Percentiles rank a stretch among this genome's conserved stretches.
These are phyloP conservation scores for Pristionchus entomophagus DNA, from an alignment of 2,888 invertebrate species.

Conservation along the genomic window DNA sequence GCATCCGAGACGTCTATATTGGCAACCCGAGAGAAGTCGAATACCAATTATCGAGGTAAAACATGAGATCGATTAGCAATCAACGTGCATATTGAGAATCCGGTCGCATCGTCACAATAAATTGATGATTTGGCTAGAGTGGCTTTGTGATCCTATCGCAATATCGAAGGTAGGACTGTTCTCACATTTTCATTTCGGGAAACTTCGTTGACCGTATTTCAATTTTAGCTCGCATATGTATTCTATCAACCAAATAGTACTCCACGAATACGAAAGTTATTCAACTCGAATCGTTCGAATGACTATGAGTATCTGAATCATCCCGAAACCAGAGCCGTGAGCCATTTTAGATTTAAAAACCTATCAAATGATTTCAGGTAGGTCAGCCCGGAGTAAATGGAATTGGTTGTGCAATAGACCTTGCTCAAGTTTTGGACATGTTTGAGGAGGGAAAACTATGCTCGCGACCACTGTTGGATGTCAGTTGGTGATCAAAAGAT, in stretches of 20 bases:
- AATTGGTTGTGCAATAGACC: background rate
- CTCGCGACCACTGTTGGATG: background rate
- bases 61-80: background rate
- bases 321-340: background rate
- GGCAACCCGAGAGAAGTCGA: background rate
- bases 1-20: background rate
- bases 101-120: background rate
- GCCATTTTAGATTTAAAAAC: background rate
- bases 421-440: background rate
- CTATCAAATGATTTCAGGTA: background rate
- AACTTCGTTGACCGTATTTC: background rate
- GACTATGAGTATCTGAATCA: background rate
- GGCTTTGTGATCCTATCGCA: background rate
- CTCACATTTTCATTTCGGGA: too few relatives aligned
- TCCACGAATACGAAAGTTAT: background rate
- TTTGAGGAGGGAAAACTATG: slow-evolving; percentile 10
- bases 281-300: background rate
- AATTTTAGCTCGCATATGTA: background rate
- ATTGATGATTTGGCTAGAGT: background rate
- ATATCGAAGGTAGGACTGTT: background rate
- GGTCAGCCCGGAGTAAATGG: slow-evolving; percentile 20
- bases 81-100: background rate
- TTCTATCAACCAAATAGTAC: background rate
- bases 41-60: background rate
- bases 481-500: background rate